Percentiles rank a stretch among this genome's conserved stretches.
Conservation (phyloP, 2,113 vertebrate genomes). For the Bolborhynchus lineola region DNA sequence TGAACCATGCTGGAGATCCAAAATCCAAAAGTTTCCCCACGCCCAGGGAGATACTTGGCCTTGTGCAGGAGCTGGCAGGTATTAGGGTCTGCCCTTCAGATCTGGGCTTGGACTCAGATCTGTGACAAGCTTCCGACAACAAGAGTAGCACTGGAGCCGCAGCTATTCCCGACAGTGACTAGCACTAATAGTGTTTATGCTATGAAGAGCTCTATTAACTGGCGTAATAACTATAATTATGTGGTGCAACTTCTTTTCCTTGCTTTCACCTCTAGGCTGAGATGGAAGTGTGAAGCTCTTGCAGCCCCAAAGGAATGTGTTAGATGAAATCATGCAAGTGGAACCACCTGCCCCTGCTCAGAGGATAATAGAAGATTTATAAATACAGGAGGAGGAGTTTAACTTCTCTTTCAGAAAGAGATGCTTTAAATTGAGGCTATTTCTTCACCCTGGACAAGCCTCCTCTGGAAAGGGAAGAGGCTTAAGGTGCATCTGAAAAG, state of each 20-base stretch:
- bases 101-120: not conserved
- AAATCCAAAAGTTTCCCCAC: not conserved
- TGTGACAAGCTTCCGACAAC: not conserved
- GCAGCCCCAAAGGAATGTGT: slow-evolving; percentile 29
- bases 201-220: slow-evolving; percentile 35
- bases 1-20: not conserved
- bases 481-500: not conserved
- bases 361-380: not conserved
- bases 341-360: not conserved
- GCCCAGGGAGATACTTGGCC: not conserved
- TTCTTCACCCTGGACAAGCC: not conserved
- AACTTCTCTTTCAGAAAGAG: not conserved
- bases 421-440: not conserved
- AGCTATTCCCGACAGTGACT: not conserved
- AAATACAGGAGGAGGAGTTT: not conserved
- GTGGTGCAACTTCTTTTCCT: slow-evolving; percentile 8
- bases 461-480: not conserved
- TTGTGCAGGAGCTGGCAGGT: not conserved
- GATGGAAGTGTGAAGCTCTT: not conserved
- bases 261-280: slow-evolving; percentile 58
- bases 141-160: not conserved
- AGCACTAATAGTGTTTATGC: not conserved
- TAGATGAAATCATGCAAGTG: slow-evolving; percentile 21
- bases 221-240: slow-evolving; percentile 60
- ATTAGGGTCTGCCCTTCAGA: not conserved